Evolutionary conservation across 2,888 invertebrate genomes (phyloP).

Genomic region (Phlogophora meticulosa): DNA sequence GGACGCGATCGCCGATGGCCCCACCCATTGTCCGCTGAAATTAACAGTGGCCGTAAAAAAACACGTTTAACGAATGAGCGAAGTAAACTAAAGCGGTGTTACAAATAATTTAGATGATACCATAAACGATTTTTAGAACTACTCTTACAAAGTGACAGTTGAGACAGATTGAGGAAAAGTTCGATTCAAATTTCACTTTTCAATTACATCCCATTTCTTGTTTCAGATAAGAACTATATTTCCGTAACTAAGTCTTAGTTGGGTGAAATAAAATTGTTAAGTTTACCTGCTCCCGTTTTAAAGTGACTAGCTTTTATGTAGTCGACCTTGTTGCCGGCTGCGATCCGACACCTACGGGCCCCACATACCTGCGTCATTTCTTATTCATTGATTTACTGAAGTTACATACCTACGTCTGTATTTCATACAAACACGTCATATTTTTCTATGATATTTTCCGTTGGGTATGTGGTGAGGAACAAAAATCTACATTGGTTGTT

Average conservation of each 20-base stretch:
- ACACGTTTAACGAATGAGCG: conserved; percentile 65
- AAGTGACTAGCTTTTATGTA: conserved; percentile 49
- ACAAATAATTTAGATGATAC: conserved; percentile 52
- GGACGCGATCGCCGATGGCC: conserved; percentile 77
- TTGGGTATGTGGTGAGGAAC: conserved; percentile 8
- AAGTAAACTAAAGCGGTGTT: conserved; percentile 51
- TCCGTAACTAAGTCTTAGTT: conserved; percentile 3
- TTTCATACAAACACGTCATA: conserved; percentile 50
- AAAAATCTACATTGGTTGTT: conserved; percentile 11
- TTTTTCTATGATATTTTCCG: conserved; percentile 35
- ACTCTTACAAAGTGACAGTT: conserved; percentile 17
- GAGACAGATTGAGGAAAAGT: conserved; percentile 45
- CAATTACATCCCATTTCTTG: conserved; percentile 24
- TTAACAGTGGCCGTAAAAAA: conserved; percentile 83
- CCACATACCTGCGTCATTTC: conserved; percentile 65
- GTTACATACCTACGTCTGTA: conserved; percentile 49
- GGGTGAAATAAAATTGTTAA: conserved; percentile 24
- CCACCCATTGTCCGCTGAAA: conserved; percentile 84
- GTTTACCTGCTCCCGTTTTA: conserved; percentile 45
- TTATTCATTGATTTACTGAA: conserved; percentile 71
- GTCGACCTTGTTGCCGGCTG: conserved; percentile 70
- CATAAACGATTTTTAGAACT: conserved; percentile 27
- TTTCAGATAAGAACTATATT: conserved; percentile 23
- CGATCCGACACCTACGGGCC: conserved; percentile 66
- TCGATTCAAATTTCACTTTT: conserved; percentile 23